Evolutionary conservation across 1,140 invertebrate species (phyloP).

Genomic region (Dermatophagoides farinae): DNA sequence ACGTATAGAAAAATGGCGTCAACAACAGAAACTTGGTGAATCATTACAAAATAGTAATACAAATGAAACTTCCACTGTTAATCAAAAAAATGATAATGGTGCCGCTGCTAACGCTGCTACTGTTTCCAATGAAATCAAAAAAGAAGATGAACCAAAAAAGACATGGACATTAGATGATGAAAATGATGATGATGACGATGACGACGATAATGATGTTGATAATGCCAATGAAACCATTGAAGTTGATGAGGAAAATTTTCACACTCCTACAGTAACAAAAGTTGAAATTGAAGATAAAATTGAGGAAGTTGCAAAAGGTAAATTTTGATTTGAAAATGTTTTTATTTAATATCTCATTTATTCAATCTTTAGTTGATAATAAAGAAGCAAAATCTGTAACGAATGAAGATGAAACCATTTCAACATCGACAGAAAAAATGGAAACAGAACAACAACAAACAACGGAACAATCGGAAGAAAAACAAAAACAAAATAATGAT

Average conservation of each 20-base stretch:
- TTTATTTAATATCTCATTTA: background rate
- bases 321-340: background rate
- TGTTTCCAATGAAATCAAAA: background rate
- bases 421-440: background rate
- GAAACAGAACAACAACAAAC: background rate
- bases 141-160: slow-evolving; percentile 22
- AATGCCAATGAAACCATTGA: slow-evolving; percentile 16
- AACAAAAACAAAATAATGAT: slow-evolving; percentile 5
- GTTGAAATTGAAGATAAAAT: slow-evolving; percentile 36
- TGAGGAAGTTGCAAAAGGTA: slow-evolving; percentile 1
- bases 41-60: background rate
- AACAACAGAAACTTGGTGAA: slow-evolving; percentile 45
- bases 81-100: slow-evolving; percentile 15
- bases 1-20: slow-evolving; percentile 73
- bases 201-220: slow-evolving; percentile 28
- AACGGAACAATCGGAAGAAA: background rate
- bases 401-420: background rate
- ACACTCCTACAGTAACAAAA: slow-evolving; percentile 20
- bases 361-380: background rate
- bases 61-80: slow-evolving; percentile 35
- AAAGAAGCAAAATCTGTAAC: background rate
- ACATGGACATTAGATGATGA: slow-evolving; percentile 26
- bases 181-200: slow-evolving; percentile 22
- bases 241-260: slow-evolving; percentile 12
- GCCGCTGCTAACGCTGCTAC: slow-evolving; percentile 17